Evolutionary conservation across 2,797 vertebrate genomes (phyloP), one percentile per base, ranked within the genome.

Genomic region (Acipenser oxyrinchus): DNA sequence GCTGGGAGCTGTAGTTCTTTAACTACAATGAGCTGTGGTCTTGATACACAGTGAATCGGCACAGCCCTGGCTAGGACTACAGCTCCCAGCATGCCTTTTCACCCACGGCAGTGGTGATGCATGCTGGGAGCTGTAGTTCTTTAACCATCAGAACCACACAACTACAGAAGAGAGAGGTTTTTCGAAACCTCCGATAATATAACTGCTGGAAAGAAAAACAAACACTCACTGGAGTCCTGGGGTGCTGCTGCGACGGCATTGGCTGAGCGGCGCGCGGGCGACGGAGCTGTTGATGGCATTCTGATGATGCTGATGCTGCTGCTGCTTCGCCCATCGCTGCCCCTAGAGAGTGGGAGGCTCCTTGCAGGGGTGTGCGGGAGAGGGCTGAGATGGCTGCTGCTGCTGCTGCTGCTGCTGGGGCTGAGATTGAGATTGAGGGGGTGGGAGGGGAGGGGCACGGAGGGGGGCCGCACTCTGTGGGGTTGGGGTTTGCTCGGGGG

Each of bases 401-500:
- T 18, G 15, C 15, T 18, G 15, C 2, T 37, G 23, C 23, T 37
- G 23, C 2, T 86, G 85, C 68, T 87, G 15, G 15, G 15, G 15
- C 1, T 18, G 15, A 18, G 15, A 18, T 18, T 18, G 15, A 18
- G 15, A 18, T 18, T 18, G 83, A 71, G 88, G 87, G n/a, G 91
- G 80, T 0, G 57, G 89, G 81, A 55, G 92, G 93, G 63, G 93
- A 93, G 89, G 73, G 93, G 87, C 77, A 86, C 87, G 18, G 90
- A 90, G 1, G 93, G 80, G 5, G 85, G 72, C n/a, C n/a, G n/a
- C 81, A 76, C 79, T 60, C 81, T 93, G 81, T 23, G 79, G 73
- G 0, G 85, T 92, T 1, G 95, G 95, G 8, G 94, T 95, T 68
- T 92, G 94, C 12, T 93, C 91, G n/a, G 94, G 90, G 0, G 93